phyloP scores from a whole-genome alignment of 2,113 vertebrate species.

The Planiliza haematocheilus region DNA sequence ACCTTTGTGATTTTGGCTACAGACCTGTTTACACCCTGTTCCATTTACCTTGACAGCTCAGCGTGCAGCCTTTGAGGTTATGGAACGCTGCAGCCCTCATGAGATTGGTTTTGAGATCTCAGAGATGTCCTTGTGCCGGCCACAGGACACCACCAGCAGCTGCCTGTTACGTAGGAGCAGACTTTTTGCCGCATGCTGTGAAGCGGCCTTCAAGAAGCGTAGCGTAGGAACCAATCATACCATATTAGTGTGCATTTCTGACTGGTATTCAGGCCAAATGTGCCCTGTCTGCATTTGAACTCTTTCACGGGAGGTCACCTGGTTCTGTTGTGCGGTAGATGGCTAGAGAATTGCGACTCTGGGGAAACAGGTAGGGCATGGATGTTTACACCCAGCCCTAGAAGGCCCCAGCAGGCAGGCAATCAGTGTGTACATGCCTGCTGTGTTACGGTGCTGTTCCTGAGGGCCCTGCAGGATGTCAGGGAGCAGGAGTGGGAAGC shows the following conservation, averaged over 20 bases:
- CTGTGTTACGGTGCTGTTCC: constrained; percentile 17
- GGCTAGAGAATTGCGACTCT: constrained; percentile 13
- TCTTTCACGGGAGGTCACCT: constrained; percentile 17
- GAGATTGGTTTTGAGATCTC: constrained; percentile 22
- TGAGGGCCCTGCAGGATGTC: constrained; percentile 47
- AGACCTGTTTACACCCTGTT: constrained; percentile 56
- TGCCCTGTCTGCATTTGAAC: not conserved
- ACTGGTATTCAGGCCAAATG: constrained; percentile 3
- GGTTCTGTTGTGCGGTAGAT: constrained; percentile 21
- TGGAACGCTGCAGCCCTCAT: constrained; percentile 26
- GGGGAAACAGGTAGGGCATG: not conserved
- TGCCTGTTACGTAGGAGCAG: constrained; percentile 41
- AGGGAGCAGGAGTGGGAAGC: constrained; percentile 34
- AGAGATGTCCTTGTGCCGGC: constrained; percentile 22
- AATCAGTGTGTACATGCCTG: constrained; percentile 1
- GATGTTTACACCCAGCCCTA: constrained; percentile 40
- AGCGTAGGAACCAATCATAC: constrained; percentile 21
- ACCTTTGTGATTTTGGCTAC: constrained; percentile 23
- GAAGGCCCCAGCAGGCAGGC: constrained; percentile 8
- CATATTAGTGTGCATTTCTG: constrained; percentile 19
- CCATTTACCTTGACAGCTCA: constrained; percentile 44
- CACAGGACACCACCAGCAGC: constrained; percentile 27
- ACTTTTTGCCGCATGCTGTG: constrained; percentile 38
- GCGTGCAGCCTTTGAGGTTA: constrained; percentile 54
- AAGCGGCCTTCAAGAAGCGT: constrained; percentile 18